Percentiles rank a stretch among this genome's conserved stretches.
Evolutionary conservation across 2,113 vertebrate species (phyloP).

Genomic region (Carettochelys insculpta): DNA sequence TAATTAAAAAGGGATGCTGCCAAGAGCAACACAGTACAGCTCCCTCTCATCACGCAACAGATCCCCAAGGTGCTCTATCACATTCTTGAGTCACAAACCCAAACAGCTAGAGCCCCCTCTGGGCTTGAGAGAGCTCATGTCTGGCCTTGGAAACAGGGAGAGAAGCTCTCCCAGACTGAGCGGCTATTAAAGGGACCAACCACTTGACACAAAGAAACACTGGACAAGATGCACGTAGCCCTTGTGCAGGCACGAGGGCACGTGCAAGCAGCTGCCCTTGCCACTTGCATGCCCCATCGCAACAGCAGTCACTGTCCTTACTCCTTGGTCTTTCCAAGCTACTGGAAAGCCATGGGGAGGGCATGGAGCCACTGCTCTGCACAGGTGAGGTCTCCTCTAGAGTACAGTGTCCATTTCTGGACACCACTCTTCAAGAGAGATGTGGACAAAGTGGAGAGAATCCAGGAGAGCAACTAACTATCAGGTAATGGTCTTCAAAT

Average conservation of each 20-base stretch:
- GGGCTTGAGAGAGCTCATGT: neutral
- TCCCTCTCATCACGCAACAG: neutral
- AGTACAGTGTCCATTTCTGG: neutral
- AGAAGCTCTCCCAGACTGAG: neutral
- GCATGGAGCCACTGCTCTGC: neutral
- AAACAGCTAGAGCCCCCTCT: neutral
- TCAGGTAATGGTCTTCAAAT: neutral
- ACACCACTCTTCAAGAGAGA: neutral
- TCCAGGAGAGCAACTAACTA: neutral
- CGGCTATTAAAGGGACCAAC: neutral
- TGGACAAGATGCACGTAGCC: neutral
- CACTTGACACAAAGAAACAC: neutral
- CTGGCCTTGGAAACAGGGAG: neutral
- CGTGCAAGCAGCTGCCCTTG: neutral
- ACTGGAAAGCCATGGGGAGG: neutral
- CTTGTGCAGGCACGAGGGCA: neutral
- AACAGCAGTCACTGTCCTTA: neutral
- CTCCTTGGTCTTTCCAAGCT: neutral
- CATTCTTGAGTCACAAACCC: accelerated
- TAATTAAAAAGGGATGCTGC: neutral
- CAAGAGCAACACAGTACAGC: neutral
- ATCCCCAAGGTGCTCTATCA: neutral
- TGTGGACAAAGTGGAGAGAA: neutral
- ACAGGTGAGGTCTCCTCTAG: neutral
- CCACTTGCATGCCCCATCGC: neutral